Evolutionary conservation across 2,888 invertebrate genomes (phyloP), one percentile per base, ranked within the genome.

Genomic region (Philaethria dido): DNA sequence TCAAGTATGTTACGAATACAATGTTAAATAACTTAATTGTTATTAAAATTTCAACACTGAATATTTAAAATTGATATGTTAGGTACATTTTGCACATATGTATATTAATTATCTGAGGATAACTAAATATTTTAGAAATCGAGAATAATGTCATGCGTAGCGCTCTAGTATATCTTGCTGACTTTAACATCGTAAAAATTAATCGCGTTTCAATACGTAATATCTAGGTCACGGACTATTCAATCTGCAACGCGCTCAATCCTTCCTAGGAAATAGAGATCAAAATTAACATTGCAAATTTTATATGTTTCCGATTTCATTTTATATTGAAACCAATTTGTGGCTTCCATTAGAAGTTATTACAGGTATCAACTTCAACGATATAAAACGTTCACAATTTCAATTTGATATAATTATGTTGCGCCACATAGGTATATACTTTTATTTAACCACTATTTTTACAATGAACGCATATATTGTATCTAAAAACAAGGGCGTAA

Each of bases 201-300:
- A 79, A 80, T 83, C 80, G 82, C 71, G 83, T 84, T 80, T 75
- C 73, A 73, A 59, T 47, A 60, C 60, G 74, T 69, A 70, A 71
- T 75, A 82, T 80, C 78, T 82, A 74, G 83, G 83, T 77, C 84
- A 77, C 77, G 83, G 79, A 81, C 83, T 78, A 78, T 72, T 80
- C 60, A 52, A 65, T 65, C 65, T 65, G 60, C 65, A 64, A 50
- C 42, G 42, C 59, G 59, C 50, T 52, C 25, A 50, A 65, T 52
- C 36, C 59, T 48, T 65, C 48, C 59, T 65, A 85, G 83, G 83
- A 87, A 84, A 83, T 80, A 78, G 79, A 82, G 79, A 86, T 80
- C 78, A 71, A 82, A 81, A 83, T 85, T 83, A 82, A 79, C 75
- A 85, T 82, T 84, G 81, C 79, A 78, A 86, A 85, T 80, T 73